Conservation (phyloP, 2,113 vertebrate species). For the Craseonycteris thonglongyai region DNA sequence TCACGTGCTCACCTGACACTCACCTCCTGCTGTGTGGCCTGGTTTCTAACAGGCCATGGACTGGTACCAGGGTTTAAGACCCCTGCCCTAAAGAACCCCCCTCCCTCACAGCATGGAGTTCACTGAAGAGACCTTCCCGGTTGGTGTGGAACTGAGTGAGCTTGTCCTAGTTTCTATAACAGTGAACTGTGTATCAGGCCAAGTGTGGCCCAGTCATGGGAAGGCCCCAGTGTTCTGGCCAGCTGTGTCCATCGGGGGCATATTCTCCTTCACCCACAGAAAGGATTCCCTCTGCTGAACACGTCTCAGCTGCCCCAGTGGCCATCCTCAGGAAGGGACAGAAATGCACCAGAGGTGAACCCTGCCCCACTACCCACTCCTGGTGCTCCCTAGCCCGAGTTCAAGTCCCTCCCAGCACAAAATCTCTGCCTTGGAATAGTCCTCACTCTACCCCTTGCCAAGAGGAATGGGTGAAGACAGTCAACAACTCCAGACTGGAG, state of each 20-base stretch:
- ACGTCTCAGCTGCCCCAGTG: rapidly evolving
- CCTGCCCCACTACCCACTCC: background rate
- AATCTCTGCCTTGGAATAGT: background rate
- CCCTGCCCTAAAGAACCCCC: background rate
- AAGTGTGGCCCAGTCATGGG: too few relatives aligned
- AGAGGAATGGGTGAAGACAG: background rate
- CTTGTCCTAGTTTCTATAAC: background rate
- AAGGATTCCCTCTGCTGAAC: background rate
- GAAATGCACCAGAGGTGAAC: background rate
- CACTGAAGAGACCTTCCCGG: background rate
- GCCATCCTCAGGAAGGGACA: background rate
- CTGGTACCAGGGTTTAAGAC: too few relatives aligned
- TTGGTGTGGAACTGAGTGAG: too few relatives aligned
- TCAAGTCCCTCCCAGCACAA: background rate
- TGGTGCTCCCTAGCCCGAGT: background rate
- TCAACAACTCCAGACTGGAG: background rate
- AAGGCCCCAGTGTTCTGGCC: background rate
- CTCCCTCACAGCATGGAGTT: background rate
- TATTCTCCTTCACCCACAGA: background rate
- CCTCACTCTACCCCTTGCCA: background rate
- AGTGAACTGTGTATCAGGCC: background rate
- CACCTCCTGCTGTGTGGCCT: too few relatives aligned
- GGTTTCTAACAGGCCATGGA: too few relatives aligned
- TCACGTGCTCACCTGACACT: too few relatives aligned
- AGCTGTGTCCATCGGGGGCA: background rate